A percentile compares a stretch with the other conserved stretches of the same genome.
Evolutionary conservation across 2,113 vertebrate genomes (phyloP).

Genomic region (Shinisaurus crocodilurus): DNA sequence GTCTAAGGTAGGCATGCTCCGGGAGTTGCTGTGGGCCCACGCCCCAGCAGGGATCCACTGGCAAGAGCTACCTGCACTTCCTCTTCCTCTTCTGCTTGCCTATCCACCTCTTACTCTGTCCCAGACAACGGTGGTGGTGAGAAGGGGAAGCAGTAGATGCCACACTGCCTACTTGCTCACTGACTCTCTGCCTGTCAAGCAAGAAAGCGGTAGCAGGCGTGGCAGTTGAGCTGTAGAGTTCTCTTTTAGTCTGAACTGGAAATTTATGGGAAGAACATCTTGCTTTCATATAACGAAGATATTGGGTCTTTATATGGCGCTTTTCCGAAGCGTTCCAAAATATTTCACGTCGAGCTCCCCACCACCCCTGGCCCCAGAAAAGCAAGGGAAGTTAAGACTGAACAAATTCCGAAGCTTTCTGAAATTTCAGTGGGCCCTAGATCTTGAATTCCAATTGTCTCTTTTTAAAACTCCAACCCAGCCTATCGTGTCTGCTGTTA

Average conservation of each 20-base stretch:
- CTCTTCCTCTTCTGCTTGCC: too few species aligned
- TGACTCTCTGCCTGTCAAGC: too few species aligned
- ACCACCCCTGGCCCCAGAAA: neutral
- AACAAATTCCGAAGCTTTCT: neutral
- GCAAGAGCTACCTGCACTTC: too few species aligned
- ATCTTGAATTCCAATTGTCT: conserved; percentile 6
- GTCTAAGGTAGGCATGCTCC: too few species aligned
- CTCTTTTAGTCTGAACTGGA: neutral
- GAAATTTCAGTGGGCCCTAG: neutral
- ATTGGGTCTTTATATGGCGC: neutral
- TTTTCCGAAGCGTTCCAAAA: neutral
- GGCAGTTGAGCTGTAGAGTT: neutral
- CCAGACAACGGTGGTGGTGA: too few species aligned
- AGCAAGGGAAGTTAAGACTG: conserved; percentile 18
- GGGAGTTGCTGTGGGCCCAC: too few species aligned
- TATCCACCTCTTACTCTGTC: too few species aligned
- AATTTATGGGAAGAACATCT: neutral
- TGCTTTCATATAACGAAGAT: neutral
- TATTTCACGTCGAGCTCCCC: neutral
- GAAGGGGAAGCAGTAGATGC: too few species aligned
- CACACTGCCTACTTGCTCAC: too few species aligned
- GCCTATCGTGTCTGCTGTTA: neutral
- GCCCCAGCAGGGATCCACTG: too few species aligned
- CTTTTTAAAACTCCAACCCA: conserved; percentile 22
- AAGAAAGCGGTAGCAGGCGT: neutral